A percentile compares a stretch with the other conserved stretches of the same genome.
Conservation (phyloP, 2,113 vertebrate species). For the Ailurus styani region DNA sequence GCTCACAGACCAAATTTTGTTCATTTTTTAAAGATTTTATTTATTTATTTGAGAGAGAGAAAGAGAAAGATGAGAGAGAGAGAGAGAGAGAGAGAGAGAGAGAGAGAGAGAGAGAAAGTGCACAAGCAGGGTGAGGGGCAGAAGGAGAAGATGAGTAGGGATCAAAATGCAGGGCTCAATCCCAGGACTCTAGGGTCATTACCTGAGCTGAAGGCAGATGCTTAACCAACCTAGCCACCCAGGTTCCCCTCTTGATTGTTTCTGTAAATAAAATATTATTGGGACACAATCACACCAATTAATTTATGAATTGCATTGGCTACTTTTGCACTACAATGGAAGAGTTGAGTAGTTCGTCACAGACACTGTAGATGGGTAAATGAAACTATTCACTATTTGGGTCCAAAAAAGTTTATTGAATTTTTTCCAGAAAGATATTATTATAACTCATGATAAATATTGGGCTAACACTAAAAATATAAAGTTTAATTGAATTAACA, state of each 20-base stretch:
- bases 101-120: too few relatives aligned
- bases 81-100: too few relatives aligned
- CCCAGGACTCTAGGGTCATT: too few relatives aligned
- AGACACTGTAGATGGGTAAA: not conserved
- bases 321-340: not conserved
- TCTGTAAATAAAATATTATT: not conserved
- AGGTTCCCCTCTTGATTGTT: not conserved
- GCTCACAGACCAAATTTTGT: not conserved
- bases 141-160: too few relatives aligned
- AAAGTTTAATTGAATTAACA: not conserved
- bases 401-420: not conserved
- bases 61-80: too few relatives aligned
- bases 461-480: not conserved
- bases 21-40: not conserved
- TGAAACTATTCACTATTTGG: not conserved
- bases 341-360: not conserved
- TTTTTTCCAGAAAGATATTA: not conserved
- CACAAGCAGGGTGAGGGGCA: too few relatives aligned
- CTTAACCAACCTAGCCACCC: too few relatives aligned
- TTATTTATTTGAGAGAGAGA: too few relatives aligned
- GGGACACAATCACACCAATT: not conserved
- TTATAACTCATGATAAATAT: not conserved
- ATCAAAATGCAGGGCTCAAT: too few relatives aligned
- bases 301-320: not conserved
- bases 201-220: too few relatives aligned